phyloP scores from a whole-genome alignment of 2,797 vertebrate genomes.

The Distichodus sexfasciatus region DNA sequence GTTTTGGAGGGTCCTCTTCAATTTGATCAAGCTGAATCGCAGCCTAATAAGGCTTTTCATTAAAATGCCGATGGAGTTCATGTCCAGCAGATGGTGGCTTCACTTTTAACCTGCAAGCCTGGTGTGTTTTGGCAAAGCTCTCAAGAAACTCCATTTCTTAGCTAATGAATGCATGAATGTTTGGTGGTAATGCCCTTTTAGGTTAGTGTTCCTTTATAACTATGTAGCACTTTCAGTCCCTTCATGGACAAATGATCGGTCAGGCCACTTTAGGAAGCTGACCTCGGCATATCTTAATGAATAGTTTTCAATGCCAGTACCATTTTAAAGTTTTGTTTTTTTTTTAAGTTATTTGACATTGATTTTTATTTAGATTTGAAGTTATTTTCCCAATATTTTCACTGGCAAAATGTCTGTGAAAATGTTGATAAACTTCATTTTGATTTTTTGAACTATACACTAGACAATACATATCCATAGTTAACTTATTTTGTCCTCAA shows the following conservation, averaged over 20 bases:
- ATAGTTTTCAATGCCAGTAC: neutral
- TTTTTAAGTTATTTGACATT: too few species aligned
- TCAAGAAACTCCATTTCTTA: neutral
- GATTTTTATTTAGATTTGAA: too few species aligned
- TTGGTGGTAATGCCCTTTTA: conserved; percentile 1
- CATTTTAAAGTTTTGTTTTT: too few species aligned
- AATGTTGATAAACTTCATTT: too few species aligned
- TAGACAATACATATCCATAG: too few species aligned
- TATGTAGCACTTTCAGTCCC: neutral
- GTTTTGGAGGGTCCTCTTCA: neutral
- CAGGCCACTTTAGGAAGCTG: neutral
- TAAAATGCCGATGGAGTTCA: neutral
- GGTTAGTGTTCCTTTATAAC: conserved; percentile 10
- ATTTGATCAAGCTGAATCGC: neutral
- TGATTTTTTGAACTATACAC: too few species aligned
- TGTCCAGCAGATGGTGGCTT: conserved; percentile 2
- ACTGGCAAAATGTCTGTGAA: too few species aligned
- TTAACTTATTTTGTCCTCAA: too few species aligned
- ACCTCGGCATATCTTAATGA: neutral
- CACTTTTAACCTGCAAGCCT: neutral
- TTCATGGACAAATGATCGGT: neutral
- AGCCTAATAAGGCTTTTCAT: conserved; percentile 2
- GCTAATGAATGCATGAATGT: conserved; percentile 16
- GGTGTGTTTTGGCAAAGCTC: conserved; percentile 11
- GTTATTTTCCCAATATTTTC: too few species aligned